A percentile compares a stretch with the other conserved stretches of the same genome.
Evolutionary conservation across 2,888 invertebrate species (phyloP).

Genomic region (Heliconius charithonia): DNA sequence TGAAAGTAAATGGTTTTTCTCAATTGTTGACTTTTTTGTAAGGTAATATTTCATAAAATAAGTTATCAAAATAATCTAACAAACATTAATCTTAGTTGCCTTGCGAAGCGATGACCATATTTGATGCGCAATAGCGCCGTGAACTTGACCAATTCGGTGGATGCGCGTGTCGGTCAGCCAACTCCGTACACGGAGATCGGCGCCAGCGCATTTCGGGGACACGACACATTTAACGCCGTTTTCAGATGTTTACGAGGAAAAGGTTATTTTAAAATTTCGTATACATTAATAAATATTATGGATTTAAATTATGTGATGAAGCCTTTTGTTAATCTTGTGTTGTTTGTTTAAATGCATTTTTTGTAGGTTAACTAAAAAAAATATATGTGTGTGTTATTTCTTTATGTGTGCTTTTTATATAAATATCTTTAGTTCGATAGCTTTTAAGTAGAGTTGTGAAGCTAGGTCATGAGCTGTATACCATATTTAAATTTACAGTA

Average conservation of each 20-base stretch:
- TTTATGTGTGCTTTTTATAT: too few species aligned
- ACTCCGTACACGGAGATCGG: conserved; percentile 43
- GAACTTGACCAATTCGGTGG: conserved; percentile 77
- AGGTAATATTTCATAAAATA: too few species aligned
- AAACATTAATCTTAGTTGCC: conserved; percentile 33
- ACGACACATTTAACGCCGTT: background rate
- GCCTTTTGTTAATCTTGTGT: background rate
- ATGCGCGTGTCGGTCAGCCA: conserved; percentile 66
- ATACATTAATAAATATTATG: background rate
- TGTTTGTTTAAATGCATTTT: background rate
- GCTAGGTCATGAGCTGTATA: too few species aligned
- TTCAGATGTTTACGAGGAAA: background rate
- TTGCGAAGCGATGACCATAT: conserved; percentile 47
- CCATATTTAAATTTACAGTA: too few species aligned
- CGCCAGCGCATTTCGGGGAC: conserved; percentile 38
- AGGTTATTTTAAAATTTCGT: background rate
- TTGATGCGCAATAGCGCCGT: conserved; percentile 58
- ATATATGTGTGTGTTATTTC: too few species aligned
- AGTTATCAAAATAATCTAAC: background rate
- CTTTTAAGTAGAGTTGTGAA: too few species aligned
- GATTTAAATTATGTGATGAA: background rate
- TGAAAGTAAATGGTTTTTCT: too few species aligned
- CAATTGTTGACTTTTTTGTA: too few species aligned
- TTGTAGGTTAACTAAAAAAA: background rate
- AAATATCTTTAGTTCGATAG: too few species aligned